These are phyloP conservation scores for Oostethus manadensis DNA, from an alignment of 2,113 vertebrate genomes.

Conservation along the genomic window DNA sequence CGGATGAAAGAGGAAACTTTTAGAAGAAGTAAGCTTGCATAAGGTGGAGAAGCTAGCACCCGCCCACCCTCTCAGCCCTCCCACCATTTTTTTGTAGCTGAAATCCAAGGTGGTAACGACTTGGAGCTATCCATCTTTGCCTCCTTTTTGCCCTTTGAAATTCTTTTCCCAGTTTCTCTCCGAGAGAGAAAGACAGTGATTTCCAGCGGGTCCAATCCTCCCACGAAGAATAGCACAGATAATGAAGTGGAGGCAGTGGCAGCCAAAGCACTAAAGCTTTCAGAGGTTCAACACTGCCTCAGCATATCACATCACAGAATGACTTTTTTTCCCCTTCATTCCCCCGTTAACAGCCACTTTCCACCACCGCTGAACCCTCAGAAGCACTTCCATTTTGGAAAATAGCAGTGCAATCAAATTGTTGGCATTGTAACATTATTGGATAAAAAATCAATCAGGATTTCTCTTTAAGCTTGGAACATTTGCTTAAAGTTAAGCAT, in stretches of 20 bases:
- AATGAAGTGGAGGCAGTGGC: conserved; percentile 60
- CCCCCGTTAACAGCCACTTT: conserved; percentile 50
- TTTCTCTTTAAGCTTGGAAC: conserved; percentile 40
- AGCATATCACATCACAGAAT: conserved; percentile 65
- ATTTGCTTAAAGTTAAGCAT: conserved; percentile 55
- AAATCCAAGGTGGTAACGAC: conserved; percentile 43
- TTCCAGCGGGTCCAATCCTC: conserved; percentile 62
- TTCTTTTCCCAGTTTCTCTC: conserved; percentile 48
- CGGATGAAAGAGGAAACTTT: conserved; percentile 42
- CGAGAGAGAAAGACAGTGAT: conserved; percentile 61
- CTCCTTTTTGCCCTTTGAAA: conserved; percentile 47
- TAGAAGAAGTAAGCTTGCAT: conserved; percentile 51
- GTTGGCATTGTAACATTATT: conserved; percentile 45
- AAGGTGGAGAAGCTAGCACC: conserved; percentile 19
- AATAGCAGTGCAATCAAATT: conserved; percentile 52
- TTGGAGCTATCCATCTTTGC: conserved; percentile 41
- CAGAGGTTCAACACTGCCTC: conserved; percentile 56
- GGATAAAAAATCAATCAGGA: conserved; percentile 54
- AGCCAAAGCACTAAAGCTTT: conserved; percentile 51
- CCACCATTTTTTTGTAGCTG: conserved; percentile 32
- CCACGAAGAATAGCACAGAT: conserved; percentile 62
- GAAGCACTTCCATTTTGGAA: conserved; percentile 46
- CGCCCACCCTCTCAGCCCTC: conserved; percentile 15
- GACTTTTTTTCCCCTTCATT: conserved; percentile 30
- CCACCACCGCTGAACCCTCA: conserved; percentile 37